phyloP scores from a whole-genome alignment of 2,797 vertebrate species.

The Sebastes hopkinsi region DNA sequence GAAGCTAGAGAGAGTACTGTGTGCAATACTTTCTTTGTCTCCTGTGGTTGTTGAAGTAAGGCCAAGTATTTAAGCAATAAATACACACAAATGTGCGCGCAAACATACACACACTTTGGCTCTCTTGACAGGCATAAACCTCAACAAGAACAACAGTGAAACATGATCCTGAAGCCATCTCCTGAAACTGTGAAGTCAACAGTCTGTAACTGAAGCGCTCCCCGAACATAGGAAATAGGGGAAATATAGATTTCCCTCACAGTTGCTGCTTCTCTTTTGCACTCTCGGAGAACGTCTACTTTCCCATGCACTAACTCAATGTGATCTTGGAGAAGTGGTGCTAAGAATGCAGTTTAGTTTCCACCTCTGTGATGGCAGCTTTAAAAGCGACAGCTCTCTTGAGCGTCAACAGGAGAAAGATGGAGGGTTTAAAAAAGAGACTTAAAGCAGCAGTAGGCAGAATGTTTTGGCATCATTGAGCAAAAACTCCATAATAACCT shows the following conservation, averaged over 20 bases:
- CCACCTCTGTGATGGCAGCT: conserved; percentile 15
- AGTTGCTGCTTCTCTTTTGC: conserved; percentile 24
- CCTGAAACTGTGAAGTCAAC: conserved; percentile 35
- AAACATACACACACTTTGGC: conserved; percentile 4
- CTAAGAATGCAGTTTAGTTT: conserved; percentile 27
- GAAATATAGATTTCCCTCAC: conserved; percentile 41
- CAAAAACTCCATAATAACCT: too few relatives aligned
- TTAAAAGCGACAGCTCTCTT: conserved; percentile 17
- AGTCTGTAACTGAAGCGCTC: conserved; percentile 36
- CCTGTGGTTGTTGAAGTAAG: conserved; percentile 4
- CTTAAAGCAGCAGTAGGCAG: neutral
- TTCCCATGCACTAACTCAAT: conserved; percentile 10
- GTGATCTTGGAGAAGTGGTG: conserved; percentile 9
- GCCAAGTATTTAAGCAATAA: conserved; percentile 39
- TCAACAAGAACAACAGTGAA: conserved; percentile 53
- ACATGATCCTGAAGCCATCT: conserved; percentile 45
- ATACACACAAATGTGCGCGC: conserved; percentile 13
- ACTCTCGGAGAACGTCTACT: conserved; percentile 8
- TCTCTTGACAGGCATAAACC: conserved; percentile 44
- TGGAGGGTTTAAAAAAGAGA: conserved; percentile 15
- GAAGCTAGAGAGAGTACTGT: neutral
- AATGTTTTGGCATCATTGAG: too few relatives aligned
- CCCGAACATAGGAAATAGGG: conserved; percentile 31
- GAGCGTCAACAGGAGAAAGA: conserved; percentile 14
- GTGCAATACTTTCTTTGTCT: conserved; percentile 18